Evolutionary conservation across 2,797 vertebrate genomes (phyloP).

Genomic region (Uromys caudimaculatus): DNA sequence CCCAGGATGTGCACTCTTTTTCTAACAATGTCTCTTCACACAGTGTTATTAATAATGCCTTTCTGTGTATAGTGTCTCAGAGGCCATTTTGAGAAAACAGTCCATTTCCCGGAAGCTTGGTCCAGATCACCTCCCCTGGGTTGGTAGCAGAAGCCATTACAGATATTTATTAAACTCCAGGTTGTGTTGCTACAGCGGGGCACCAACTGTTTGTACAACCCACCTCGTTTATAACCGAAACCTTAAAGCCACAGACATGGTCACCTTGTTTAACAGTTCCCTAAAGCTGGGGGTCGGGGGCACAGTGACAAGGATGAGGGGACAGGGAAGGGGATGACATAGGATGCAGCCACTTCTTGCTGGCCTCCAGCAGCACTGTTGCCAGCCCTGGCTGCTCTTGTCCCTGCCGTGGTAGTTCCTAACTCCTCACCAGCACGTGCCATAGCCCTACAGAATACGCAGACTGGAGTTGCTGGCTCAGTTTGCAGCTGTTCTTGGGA

Average conservation of each 20-base stretch:
- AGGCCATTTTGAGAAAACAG: neutral
- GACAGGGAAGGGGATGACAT: neutral
- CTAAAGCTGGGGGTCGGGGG: neutral
- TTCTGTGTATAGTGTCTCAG: neutral
- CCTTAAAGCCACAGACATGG: neutral
- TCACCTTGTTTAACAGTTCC: neutral
- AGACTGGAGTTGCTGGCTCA: neutral
- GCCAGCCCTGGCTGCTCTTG: fast-evolving
- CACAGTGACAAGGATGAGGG: neutral
- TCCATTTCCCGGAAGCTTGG: neutral
- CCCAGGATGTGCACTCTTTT: neutral
- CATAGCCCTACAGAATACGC: fast-evolving
- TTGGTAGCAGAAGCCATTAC: neutral
- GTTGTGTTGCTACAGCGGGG: fast-evolving
- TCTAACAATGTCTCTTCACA: neutral
- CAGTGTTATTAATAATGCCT: neutral
- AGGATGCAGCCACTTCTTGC: neutral
- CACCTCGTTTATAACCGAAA: neutral
- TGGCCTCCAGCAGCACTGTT: fast-evolving
- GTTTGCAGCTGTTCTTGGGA: neutral
- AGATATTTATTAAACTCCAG: neutral
- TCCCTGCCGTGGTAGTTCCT: neutral
- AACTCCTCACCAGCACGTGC: fast-evolving
- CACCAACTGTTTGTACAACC: fast-evolving
- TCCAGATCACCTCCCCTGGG: neutral